These are phyloP conservation scores for Drosophila nr. perissopoda DNA, from an alignment of 2,888 invertebrate species.

Conservation along the genomic window DNA sequence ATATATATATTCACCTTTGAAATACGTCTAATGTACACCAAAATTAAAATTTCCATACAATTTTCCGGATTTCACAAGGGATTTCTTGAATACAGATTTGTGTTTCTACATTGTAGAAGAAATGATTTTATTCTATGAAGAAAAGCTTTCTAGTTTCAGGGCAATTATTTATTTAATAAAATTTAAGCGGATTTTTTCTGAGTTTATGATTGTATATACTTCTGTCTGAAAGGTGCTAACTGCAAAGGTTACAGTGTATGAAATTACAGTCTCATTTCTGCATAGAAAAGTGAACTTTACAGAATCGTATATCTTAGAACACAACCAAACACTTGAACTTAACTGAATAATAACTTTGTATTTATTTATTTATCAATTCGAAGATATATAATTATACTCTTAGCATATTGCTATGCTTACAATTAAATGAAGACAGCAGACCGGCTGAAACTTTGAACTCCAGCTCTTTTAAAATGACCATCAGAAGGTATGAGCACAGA, in stretches of 20 bases:
- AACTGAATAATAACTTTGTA: neutral
- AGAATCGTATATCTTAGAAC: too few relatives aligned
- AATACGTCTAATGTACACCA: too few relatives aligned
- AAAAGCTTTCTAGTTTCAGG: neutral
- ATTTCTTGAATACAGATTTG: neutral
- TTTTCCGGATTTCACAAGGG: neutral
- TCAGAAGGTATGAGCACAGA: neutral
- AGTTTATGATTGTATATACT: neutral
- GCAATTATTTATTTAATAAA: too few relatives aligned
- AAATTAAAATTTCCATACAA: accelerated
- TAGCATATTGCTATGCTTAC: neutral
- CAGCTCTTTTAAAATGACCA: neutral
- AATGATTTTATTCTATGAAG: neutral
- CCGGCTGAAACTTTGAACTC: neutral
- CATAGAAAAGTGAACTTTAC: neutral
- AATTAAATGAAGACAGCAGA: neutral
- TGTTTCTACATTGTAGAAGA: neutral
- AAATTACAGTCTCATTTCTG: neutral
- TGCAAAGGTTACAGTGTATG: neutral
- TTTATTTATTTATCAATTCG: neutral
- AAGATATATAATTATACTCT: neutral
- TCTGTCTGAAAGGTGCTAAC: neutral
- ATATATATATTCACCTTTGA: neutral
- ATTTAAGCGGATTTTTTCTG: neutral
- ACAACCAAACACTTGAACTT: neutral